Conservation (phyloP, 2,888 invertebrate species). For the Ochlodes sylvanus region DNA sequence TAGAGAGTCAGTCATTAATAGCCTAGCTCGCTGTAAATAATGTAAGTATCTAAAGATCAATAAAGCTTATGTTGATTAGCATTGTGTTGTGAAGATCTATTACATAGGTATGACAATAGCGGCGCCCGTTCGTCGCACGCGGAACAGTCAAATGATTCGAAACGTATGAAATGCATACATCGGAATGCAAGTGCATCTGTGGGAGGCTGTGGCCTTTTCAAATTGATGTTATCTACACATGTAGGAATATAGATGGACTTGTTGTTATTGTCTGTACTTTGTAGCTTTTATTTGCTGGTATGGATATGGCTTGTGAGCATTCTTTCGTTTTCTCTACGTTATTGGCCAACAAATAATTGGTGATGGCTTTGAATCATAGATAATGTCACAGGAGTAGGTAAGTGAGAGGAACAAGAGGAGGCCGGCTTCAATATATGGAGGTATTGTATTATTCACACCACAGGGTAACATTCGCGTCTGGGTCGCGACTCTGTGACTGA, state of each 20-base stretch:
- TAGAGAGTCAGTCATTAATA: no score
- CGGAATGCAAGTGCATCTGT: conserved; percentile 36
- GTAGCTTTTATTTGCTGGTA: no score
- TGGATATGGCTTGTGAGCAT: no score
- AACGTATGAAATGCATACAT: conserved; percentile 33
- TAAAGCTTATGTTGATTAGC: conserved; percentile 23
- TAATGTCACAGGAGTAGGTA: no score
- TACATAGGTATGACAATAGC: conserved; percentile 54
- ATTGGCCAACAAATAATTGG: no score
- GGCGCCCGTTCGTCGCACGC: conserved; percentile 46
- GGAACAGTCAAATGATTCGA: conserved; percentile 32
- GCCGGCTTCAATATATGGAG: no score
- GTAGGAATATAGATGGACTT: neutral
- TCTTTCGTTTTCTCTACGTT: no score
- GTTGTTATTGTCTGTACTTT: neutral
- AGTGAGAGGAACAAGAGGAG: no score
- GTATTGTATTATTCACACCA: no score
- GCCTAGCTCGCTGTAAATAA: neutral
- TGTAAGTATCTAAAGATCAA: conserved; percentile 10
- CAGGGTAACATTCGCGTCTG: no score
- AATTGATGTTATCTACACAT: neutral
- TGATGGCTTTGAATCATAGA: no score
- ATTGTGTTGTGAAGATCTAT: conserved; percentile 18
- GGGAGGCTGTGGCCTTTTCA: conserved; percentile 15
- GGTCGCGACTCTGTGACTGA: no score